A percentile compares a stretch with the other conserved stretches of the same genome.
Conservation (phyloP, 2,888 invertebrate species). For the Oxyteleia sp. region DNA sequence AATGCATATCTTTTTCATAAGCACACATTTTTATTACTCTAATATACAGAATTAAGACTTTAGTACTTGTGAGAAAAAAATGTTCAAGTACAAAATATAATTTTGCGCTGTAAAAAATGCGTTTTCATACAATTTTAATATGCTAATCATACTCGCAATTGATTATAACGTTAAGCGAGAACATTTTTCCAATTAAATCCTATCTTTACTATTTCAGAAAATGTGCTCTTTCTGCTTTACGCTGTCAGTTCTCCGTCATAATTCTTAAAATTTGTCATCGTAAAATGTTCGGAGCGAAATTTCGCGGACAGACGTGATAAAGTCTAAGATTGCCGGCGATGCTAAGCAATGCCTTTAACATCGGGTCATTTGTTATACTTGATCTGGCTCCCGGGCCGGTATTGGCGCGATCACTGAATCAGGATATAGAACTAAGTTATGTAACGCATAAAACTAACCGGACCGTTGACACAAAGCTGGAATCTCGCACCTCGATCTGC, state of each 20-base stretch:
- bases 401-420: constrained; percentile 69
- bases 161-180: neutral
- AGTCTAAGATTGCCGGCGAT: constrained; percentile 57
- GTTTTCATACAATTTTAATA: neutral
- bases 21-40: too few species aligned
- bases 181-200: constrained; percentile 27
- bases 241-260: constrained; percentile 41
- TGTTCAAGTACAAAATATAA: too few species aligned
- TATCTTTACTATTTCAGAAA: constrained; percentile 10
- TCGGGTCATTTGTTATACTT: constrained; percentile 63
- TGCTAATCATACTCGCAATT: neutral
- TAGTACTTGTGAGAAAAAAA: too few species aligned
- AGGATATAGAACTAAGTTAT: constrained; percentile 72
- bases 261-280: constrained; percentile 64
- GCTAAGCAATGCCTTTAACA: constrained; percentile 65
- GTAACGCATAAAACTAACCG: constrained; percentile 70
- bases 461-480: constrained; percentile 68
- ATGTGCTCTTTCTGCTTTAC: neutral
- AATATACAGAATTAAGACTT: too few species aligned
- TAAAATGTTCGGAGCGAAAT: constrained; percentile 51
- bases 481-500: constrained; percentile 64
- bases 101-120: neutral
- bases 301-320: constrained; percentile 56
- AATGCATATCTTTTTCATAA: too few species aligned
- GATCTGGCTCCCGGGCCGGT: constrained; percentile 48